A percentile compares a stretch with the other conserved stretches of the same genome.
Evolutionary conservation across 1,140 invertebrate species (phyloP).

Genomic region (Trichonephila inaurata): DNA sequence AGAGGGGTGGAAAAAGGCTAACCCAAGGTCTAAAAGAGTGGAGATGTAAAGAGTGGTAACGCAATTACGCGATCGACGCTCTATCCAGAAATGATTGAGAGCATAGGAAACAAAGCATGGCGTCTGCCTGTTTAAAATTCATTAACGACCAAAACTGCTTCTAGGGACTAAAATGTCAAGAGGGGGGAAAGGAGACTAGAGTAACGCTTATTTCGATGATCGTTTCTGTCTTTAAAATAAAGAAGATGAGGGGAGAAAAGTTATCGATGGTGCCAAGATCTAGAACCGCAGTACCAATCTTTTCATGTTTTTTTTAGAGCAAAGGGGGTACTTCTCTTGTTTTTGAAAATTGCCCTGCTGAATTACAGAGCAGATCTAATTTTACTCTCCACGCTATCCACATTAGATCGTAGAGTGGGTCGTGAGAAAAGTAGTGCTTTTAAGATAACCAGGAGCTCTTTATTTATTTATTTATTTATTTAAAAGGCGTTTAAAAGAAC

Average conservation of each 20-base stretch:
- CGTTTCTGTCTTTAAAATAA: slow-evolving; percentile 11
- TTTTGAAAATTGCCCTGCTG: neutral
- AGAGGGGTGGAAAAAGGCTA: neutral
- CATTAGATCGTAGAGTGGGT: neutral
- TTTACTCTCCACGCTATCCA: neutral
- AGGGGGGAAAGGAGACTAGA: neutral
- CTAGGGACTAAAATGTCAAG: neutral
- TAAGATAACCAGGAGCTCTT: neutral
- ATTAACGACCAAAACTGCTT: slow-evolving; percentile 22
- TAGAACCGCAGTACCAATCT: no score
- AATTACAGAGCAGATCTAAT: neutral
- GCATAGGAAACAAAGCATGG: slow-evolving; percentile 39
- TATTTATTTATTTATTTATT: neutral
- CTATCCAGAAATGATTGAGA: slow-evolving; percentile 30
- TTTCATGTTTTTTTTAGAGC: neutral
- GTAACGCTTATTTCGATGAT: slow-evolving; percentile 35
- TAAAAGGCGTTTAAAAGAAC: neutral
- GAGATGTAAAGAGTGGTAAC: slow-evolving; percentile 2
- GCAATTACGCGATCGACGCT: slow-evolving; percentile 32
- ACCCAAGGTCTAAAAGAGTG: neutral
- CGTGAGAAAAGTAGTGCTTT: neutral
- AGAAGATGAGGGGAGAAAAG: neutral
- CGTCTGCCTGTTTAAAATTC: slow-evolving; percentile 51
- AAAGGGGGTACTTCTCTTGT: neutral
- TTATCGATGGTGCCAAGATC: neutral